Base-by-base conservation (phyloP, 1,140 invertebrate species). In the Adelges cooleyi region DNA sequence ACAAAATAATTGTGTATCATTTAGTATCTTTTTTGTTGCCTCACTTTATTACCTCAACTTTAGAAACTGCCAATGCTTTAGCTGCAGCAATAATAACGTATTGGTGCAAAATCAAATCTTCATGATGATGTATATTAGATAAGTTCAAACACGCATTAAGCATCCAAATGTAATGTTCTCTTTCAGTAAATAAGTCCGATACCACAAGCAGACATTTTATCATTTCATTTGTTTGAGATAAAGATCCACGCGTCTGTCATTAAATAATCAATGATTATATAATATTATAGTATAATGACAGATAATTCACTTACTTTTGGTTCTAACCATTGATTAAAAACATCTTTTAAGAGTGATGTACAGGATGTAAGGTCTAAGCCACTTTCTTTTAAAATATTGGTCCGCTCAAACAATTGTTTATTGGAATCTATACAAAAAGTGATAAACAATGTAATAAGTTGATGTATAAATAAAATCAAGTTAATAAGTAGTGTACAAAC, bases 321-420 rank as follows among this genome's bases (percentile, higher is more conserved):
- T 27, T 81, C 78, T 56, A 87, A 75, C 84, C 88, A 88, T 38
- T 89, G 84, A 0, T 83, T 80, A 67, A 89, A 90, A 3, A 91
- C 80, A 71, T 92, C 89, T 67, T 92, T 77, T 0, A 92, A 74
- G 69, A 92, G 85, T 71, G 89, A 86, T n/a, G 92, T 72, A 77
- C 90, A 94, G 9, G 90, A 92, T 71, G 87, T 84, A 6, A 92
- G 76, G 74, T 94, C 90, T 3, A 92, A 77, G 1, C 68, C 66
- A 66, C 54, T 69, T 40, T 48, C 56, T 10, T 65, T 38, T 42
- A 67, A 42, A 38, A 48, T 18, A 10, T 67, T 67, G 25, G 8
- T 46, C 1, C 44, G 29, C 2, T 67, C 13, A n/a, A 17, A 11
- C 13, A 48, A 67, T 9, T 33, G 13, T 1, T 27, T 53, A 10